A percentile compares a stretch with the other conserved stretches of the same genome.
Evolutionary conservation across 1,140 invertebrate genomes (phyloP).

Genomic region (Saccostrea glomerata): DNA sequence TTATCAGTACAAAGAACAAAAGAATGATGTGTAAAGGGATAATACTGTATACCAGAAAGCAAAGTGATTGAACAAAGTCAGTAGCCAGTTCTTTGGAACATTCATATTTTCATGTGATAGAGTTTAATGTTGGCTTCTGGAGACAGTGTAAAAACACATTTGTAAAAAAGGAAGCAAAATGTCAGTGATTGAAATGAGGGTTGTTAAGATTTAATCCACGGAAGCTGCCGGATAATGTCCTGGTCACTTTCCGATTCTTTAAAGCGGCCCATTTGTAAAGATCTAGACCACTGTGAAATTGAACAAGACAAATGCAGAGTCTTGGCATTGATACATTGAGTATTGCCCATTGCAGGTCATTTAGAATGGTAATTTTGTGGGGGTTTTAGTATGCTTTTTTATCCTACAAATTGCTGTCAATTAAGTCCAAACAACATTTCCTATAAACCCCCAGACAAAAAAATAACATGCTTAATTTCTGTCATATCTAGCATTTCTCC

Average conservation of each 20-base stretch:
- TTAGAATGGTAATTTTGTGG: not conserved
- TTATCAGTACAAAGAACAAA: too few relatives aligned
- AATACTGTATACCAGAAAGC: too few relatives aligned
- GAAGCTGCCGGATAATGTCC: not conserved
- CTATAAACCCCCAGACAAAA: constrained; percentile 22
- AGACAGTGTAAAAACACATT: too few relatives aligned
- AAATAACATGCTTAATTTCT: not conserved
- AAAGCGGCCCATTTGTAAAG: not conserved
- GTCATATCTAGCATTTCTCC: not conserved
- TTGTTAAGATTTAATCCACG: constrained; percentile 5
- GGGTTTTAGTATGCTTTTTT: not conserved
- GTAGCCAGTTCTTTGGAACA: too few relatives aligned
- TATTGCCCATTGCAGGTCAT: not conserved
- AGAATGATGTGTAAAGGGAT: too few relatives aligned
- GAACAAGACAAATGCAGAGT: constrained; percentile 7
- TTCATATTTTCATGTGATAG: too few relatives aligned
- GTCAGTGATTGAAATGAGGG: not conserved
- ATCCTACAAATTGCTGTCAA: constrained; percentile 27
- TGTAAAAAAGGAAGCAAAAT: not conserved
- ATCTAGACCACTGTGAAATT: constrained; percentile 31
- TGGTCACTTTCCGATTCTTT: not conserved
- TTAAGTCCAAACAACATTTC: constrained; percentile 27
- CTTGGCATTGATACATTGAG: not conserved
- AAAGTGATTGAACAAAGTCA: too few relatives aligned
- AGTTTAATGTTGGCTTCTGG: too few relatives aligned